These are phyloP conservation scores for Lates japonicus DNA, from an alignment of 2,797 vertebrate genomes.

Conservation along the genomic window DNA sequence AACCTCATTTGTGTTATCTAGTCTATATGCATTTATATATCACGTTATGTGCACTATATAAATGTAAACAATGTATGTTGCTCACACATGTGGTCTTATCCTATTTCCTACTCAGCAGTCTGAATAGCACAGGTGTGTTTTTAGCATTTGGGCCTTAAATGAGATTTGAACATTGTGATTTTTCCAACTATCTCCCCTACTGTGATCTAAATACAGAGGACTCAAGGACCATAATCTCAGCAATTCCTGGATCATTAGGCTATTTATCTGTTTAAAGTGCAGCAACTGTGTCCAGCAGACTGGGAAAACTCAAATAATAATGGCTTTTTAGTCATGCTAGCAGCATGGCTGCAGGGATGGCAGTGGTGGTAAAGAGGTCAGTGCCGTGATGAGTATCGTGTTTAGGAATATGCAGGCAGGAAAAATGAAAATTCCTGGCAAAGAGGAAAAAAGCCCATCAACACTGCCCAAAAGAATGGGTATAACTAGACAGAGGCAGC, in stretches of 20 bases:
- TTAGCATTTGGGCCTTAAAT: constrained; percentile 10
- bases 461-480: too few species aligned
- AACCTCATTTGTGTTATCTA: background rate
- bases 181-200: constrained; percentile 26
- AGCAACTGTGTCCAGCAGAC: background rate
- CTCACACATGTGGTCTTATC: background rate
- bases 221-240: constrained; percentile 17
- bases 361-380: too few species aligned
- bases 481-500: too few species aligned
- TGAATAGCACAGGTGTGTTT: background rate
- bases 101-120: background rate
- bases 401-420: too few species aligned
- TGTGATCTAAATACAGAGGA: constrained; percentile 50
- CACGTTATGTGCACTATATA: background rate
- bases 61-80: background rate
- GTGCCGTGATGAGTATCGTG: too few species aligned
- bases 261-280: constrained; percentile 21
- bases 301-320: too few species aligned
- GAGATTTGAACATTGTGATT: constrained; percentile 30
- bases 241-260: constrained; percentile 34
- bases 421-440: too few species aligned
- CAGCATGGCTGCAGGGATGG: background rate
- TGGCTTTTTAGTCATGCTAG: background rate
- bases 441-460: too few species aligned
- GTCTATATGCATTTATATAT: background rate